Base-by-base conservation (phyloP, 2,797 vertebrate species). In the Botia almorhae region DNA sequence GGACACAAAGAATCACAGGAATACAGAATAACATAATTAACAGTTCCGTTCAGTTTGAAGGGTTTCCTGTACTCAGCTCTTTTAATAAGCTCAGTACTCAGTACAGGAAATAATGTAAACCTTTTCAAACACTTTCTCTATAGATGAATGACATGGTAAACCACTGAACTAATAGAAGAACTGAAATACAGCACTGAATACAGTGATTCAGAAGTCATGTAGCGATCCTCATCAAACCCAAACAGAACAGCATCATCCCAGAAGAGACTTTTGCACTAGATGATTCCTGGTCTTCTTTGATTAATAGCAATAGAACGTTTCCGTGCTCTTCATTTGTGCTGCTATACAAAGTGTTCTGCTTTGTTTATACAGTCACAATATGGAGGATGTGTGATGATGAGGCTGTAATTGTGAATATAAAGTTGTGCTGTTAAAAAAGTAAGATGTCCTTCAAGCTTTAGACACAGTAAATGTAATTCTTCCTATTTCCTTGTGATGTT, bases 241-340 rank as follows among this genome's bases (percentile, higher is more conserved):
- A 89, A 85, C 89, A 89, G 91, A 90, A 92, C 91, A 5, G 92
- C 94, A 79, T 91, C 91, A 92, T 93, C 91, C 89, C 86, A 90
- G 92, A 93, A 92, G 94, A 94, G 91, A 94, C 85, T 93, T 93
- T 95, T 95, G 94, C 94, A 95, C 94, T 94, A 95, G 93, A 91
- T 89, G 86, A 89, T 92, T 92, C 60, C 92, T 87, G 90, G 93
- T 94, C 93, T 91, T 91, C 90, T 91, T 92, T 87, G 88, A 91
- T 88, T 69, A 90, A 93, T 93, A 94, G 93, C 94, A 94, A 94
- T 93, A 94, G 89, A 89, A 91, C 88, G 87, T 82, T 87, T 88
- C 78, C 86, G 84, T 89, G 86, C 89, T 83, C 83, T 84, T 80
- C 79, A 85, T 85, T 75, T 81, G 87, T 87, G 85, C 85, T 89